Base-by-base conservation (phyloP, 2,797 vertebrate species). In the Agapornis canus region DNA sequence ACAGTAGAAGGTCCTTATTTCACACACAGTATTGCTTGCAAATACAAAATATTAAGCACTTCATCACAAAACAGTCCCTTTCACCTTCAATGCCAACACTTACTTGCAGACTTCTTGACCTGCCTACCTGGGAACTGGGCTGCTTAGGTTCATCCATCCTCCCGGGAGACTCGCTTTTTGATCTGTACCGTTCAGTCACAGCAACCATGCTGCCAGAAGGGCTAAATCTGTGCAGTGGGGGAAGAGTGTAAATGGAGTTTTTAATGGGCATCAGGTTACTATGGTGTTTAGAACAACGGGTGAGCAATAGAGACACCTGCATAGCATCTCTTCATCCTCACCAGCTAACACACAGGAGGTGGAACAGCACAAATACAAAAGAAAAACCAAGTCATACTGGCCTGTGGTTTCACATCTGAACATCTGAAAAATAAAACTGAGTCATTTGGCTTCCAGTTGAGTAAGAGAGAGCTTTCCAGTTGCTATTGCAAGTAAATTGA, bases 101-200 rank as follows among this genome's bases (percentile, higher is more conserved):
- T 61, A 87, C 82, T 76, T 25, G 48, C 60, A 82, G 70, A 82
- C 13, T 21, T 54, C 86, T 45, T 51, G 63, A 60, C 32, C 85
- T 63, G 94, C 97, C 66, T 98, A 99, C 99, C 99, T 99, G 99
- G 82, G 98, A 99, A 97, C 94, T 98, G 54, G 98, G 98, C 92
- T 98, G 99, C 84, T 99, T 98, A 92, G 98, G 98, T 78, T 99
- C 99, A 68, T 99, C 99, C 77, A 98, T 98, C 96, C 98, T 96
- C 97, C 98, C 98, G 1, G 99, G 99, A 97, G 99, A 99, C 95
- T 99, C 99, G 18, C 99, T 99, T 98, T 99, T 99, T 61, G 99
- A 99, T 97, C 99, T 98, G 97, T 99, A 99, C 78, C 98, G 98
- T 93, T 99, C 99, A 1, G 98, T 96, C 95, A 99, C 97, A 95